Conservation (phyloP, 2,888 invertebrate species). For the Zeuzera pyrina region DNA sequence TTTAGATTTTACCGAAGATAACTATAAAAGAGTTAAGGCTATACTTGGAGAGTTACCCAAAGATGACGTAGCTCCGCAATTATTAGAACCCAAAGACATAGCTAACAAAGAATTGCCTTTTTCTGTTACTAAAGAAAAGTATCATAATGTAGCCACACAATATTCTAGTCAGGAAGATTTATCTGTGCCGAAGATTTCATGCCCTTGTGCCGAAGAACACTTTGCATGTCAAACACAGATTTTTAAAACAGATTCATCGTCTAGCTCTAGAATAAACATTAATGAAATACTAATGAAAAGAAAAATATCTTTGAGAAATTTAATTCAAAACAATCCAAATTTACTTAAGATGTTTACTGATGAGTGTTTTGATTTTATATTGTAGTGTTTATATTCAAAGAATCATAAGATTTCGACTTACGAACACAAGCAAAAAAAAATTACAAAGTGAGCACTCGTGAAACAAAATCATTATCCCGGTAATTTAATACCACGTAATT, state of each 20-base stretch:
- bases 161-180: slow-evolving; percentile 51
- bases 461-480: too few relatives aligned
- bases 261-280: slow-evolving; percentile 19
- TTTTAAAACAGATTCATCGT: slow-evolving; percentile 9
- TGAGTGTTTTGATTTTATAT: slow-evolving; percentile 42
- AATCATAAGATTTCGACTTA: too few relatives aligned
- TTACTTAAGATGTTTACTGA: slow-evolving; percentile 51
- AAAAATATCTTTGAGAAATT: slow-evolving; percentile 30
- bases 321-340: slow-evolving; percentile 40
- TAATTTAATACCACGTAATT: too few relatives aligned
- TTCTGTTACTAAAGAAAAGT: slow-evolving; percentile 35
- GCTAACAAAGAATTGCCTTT: slow-evolving; percentile 36
- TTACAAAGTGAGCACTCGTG: too few relatives aligned
- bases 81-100: slow-evolving; percentile 31
- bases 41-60: slow-evolving; percentile 23
- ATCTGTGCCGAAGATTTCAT: slow-evolving; percentile 19
- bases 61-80: slow-evolving; percentile 18
- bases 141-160: slow-evolving; percentile 41
- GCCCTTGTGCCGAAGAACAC: slow-evolving; percentile 32
- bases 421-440: too few relatives aligned
- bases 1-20: slow-evolving; percentile 50
- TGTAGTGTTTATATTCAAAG: slow-evolving; percentile 19
- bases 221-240: too few relatives aligned
- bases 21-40: slow-evolving; percentile 39
- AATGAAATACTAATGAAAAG: slow-evolving; percentile 30